Evolutionary conservation across 2,113 vertebrate genomes (phyloP), one percentile per base, ranked within the genome.

Genomic region (Malurus alboscapulatus): DNA sequence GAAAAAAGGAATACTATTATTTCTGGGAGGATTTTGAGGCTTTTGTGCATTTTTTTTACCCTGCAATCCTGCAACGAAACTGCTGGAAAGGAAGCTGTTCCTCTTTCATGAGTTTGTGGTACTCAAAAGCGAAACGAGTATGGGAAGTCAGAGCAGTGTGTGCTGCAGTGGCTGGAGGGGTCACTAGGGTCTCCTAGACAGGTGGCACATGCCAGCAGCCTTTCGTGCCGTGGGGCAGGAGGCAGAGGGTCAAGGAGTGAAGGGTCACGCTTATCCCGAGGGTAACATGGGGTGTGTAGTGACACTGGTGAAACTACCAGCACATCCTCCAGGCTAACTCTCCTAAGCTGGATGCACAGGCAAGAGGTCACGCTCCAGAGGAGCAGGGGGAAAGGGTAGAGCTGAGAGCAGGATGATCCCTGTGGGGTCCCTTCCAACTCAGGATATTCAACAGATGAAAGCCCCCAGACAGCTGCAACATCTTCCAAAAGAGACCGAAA

Each of bases 331-430:
- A 6, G 22, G 57, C 14, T 26, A 59, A 47, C 8, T 63, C 34
- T 30, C 7, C 7, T 20, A 27, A 48, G 19, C 13, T 2, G 3
- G 57, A 48, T 4, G 11, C 0, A 20, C 76, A 53, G 32, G 29
- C 1, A 3, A 30, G 14, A 63, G 7, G 29, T 34, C 9, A 4
- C 0, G 0, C 5, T 67, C 38, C 4, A 6, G 34, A 50, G 12
- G 19, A 54, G 21, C 0, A 2, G 4, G 6, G 10, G 4, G 32
- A 45, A 67, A 55, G 10, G 32, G 19, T 1, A 2, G 27, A 73
- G 18, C 12, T 24, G 24, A 15, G 8, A 61, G 13, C 9, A 12
- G 11, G 25, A 57, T 36, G 26, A 34, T 44, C 36, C 17, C 44
- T 19, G 5, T 8, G 14, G 17, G 25, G 20, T 30, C 25, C 29